Evolutionary conservation across 1,140 invertebrate genomes (phyloP).

Genomic region (Drosophila watanabei): DNA sequence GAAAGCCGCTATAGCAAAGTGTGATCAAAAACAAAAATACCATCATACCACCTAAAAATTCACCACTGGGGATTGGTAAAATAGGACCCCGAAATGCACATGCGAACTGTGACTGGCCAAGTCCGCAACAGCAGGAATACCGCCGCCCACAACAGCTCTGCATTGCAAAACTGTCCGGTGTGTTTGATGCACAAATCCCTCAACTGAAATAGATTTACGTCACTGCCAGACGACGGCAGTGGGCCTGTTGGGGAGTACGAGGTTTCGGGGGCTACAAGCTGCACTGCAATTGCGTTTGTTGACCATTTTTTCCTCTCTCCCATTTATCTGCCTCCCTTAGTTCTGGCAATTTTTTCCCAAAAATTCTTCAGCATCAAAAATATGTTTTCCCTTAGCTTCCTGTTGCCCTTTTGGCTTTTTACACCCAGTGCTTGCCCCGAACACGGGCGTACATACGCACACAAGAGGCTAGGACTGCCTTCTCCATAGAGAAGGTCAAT

Average conservation of each 20-base stretch:
- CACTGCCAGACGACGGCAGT: slow-evolving; percentile 70
- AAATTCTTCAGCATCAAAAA: slow-evolving; percentile 80
- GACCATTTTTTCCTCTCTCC: slow-evolving; percentile 57
- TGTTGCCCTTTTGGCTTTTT: slow-evolving; percentile 26
- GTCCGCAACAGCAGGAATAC: slow-evolving; percentile 40
- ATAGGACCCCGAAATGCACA: slow-evolving; percentile 53
- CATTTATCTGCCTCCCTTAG: slow-evolving; percentile 35
- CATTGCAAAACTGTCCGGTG: slow-evolving; percentile 78
- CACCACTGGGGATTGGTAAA: slow-evolving; percentile 3
- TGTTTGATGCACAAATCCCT: slow-evolving; percentile 82
- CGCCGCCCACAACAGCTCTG: slow-evolving; percentile 40
- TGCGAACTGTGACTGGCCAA: slow-evolving; percentile 62
- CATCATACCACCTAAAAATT: slow-evolving; percentile 21
- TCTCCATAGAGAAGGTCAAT: background rate
- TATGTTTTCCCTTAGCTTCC: slow-evolving; percentile 48
- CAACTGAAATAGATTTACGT: slow-evolving; percentile 84
- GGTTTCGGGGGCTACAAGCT: slow-evolving; percentile 18
- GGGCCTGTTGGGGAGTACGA: background rate
- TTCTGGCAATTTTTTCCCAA: slow-evolving; percentile 75
- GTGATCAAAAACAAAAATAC: slow-evolving; percentile 45
- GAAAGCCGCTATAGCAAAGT: slow-evolving; percentile 21
- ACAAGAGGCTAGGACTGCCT: background rate
- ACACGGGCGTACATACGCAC: too few relatives aligned
- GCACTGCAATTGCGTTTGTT: slow-evolving; percentile 66
- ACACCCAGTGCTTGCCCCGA: slow-evolving; percentile 10